Conservation (phyloP, 2,113 vertebrate genomes). For the Jacana jacana region DNA sequence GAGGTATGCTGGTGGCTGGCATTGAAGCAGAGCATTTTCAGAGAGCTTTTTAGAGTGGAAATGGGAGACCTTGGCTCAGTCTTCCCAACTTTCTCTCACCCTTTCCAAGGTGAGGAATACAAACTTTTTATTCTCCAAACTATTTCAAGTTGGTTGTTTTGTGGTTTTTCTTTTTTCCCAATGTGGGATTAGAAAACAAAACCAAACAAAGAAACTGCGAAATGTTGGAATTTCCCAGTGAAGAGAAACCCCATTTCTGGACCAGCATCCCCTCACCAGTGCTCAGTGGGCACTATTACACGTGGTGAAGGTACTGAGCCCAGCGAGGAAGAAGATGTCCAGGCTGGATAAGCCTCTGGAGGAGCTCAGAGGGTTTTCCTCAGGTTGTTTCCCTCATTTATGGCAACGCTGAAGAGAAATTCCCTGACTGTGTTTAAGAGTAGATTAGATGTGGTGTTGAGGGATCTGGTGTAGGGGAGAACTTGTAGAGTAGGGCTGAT, state of each 20-base stretch:
- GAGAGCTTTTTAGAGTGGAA: not conserved
- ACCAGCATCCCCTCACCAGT: accelerated
- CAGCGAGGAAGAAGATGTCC: not conserved
- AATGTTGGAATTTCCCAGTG: not conserved
- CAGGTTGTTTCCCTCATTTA: not conserved
- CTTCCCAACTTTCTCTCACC: not conserved
- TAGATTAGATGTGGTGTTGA: too few species aligned
- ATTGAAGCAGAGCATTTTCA: not conserved
- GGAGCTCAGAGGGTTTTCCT: not conserved
- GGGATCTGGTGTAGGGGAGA: too few species aligned
- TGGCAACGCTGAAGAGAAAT: not conserved
- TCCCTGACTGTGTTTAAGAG: too few species aligned
- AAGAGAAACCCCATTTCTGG: accelerated
- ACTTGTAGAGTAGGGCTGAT: too few species aligned
- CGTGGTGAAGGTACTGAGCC: not conserved
- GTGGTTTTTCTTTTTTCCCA: not conserved
- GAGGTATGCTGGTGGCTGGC: not conserved
- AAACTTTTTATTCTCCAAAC: not conserved
- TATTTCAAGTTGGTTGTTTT: not conserved
- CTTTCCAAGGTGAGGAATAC: not conserved
- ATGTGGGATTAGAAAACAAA: not conserved
- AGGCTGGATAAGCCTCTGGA: not conserved
- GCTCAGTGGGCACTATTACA: accelerated
- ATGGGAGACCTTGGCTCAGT: not conserved
- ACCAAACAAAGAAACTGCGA: not conserved